Evolutionary conservation across 2,113 vertebrate genomes (phyloP), one percentile per base, ranked within the genome.

Genomic region (Scomber scombrus): DNA sequence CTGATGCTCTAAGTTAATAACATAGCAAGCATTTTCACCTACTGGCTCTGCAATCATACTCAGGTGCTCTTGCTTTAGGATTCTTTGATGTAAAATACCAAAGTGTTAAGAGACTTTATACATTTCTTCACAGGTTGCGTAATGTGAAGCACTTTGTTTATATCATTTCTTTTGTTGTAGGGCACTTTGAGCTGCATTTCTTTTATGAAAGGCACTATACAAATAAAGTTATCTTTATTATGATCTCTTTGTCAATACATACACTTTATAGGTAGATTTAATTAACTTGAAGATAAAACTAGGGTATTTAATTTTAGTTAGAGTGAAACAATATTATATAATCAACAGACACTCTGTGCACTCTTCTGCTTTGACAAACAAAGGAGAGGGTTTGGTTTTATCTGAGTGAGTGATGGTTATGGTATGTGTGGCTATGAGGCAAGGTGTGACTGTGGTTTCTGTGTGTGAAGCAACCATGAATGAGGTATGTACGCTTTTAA

Each of bases 401-500:
- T 21, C 58, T 23, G 14, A 43, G 19, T 80, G 72, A 88, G 46
- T 46, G 16, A 6, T 14, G 19, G 1, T 3, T 19, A 18, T 29
- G 64, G 68, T 58, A 75, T 69, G 67, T 71, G 55, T 43, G n/a
- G n/a, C 2, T 15, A 12, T 11, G 21, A 7, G 2, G 23, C 3
- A 72, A 78, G 81, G 70, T 62, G 85, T 79, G 78, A 1, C 34
- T 23, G 76, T 13, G 68, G 52, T 82, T 72, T 16, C 69, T 40
- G 5, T 52, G 52, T 34, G 58, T 52, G 43, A 60, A 67, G 19
- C 9, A 56, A 60, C n/a, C 11, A 47, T 57, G 31, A 67, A 58
- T 51, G 49, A 67, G n/a, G 14, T n/a, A 29, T 61, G 21, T 9
- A 46, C 14, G 0, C 7, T 11, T 50, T 40, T 21, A 43, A 49